A percentile compares a stretch with the other conserved stretches of the same genome.
phyloP scores from a whole-genome alignment of 2,797 vertebrate species.

The Sebastes paucispinis region DNA sequence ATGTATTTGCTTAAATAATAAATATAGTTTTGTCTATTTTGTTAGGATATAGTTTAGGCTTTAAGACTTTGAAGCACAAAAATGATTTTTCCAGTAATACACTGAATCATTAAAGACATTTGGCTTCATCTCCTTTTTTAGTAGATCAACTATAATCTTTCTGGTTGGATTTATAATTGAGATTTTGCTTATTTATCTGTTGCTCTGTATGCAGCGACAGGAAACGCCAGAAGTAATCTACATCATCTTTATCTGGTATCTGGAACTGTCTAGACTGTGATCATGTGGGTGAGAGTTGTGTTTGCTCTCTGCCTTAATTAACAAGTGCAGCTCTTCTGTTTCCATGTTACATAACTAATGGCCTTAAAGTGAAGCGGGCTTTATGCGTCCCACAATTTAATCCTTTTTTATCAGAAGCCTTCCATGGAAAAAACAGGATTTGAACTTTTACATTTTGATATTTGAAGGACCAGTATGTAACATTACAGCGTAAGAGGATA shows the following conservation, averaged over 20 bases:
- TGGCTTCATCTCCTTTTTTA: not conserved
- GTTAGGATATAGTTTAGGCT: not conserved
- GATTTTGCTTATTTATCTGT: slow-evolving; percentile 17
- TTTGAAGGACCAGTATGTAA: not conserved
- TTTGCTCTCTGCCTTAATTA: slow-evolving; percentile 16
- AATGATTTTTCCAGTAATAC: not conserved
- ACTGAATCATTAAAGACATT: not conserved
- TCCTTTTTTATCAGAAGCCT: not conserved
- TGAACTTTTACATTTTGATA: not conserved
- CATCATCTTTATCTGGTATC: slow-evolving; percentile 37
- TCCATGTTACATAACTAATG: slow-evolving; percentile 7
- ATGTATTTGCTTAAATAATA: not conserved
- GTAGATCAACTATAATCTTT: not conserved
- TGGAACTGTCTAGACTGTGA: slow-evolving; percentile 57
- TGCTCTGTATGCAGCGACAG: not conserved
- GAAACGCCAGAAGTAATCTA: slow-evolving; percentile 39
- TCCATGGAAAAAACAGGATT: not conserved
- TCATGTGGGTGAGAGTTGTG: slow-evolving; percentile 44
- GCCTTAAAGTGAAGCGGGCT: not conserved
- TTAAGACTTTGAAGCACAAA: not conserved
- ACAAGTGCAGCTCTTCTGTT: slow-evolving; percentile 7
- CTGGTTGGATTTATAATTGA: not conserved
- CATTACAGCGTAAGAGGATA: no score
- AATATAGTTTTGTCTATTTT: not conserved
- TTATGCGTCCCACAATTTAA: not conserved